A percentile compares a stretch with the other conserved stretches of the same genome.
Conservation (phyloP, 2,797 vertebrate species). For the Phataginus tetradactyla region DNA sequence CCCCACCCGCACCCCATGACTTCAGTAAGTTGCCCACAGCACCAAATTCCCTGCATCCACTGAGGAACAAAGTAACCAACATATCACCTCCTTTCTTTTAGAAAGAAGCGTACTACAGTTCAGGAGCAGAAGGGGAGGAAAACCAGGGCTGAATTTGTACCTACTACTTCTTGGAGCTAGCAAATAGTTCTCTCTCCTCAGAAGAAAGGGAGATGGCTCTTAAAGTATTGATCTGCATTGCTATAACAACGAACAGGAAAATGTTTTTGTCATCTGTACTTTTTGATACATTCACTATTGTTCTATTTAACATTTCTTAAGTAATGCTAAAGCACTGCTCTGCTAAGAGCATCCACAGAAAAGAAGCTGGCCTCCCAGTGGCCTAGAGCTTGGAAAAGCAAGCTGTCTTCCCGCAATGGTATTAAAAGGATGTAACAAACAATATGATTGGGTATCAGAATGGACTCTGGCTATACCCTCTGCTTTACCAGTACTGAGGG, state of each 20-base stretch:
- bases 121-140: not conserved
- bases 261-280: not conserved
- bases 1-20: too few relatives aligned
- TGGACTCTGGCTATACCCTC: not conserved
- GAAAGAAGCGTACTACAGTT: not conserved
- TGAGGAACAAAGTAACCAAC: not conserved
- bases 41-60: not conserved
- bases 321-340: not conserved
- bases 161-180: not conserved
- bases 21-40: not conserved
- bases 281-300: not conserved
- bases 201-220: not conserved
- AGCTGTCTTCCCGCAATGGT: not conserved
- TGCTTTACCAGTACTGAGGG: not conserved
- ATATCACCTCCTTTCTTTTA: not conserved
- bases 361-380: not conserved
- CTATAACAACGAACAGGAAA: not conserved
- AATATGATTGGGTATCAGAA: not conserved
- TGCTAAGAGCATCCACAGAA: not conserved
- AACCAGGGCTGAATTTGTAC: not conserved
- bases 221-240: not conserved
- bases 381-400: not conserved
- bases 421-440: not conserved
- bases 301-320: constrained; percentile 15
- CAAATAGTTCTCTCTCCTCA: not conserved